phyloP scores from a whole-genome alignment of 2,113 vertebrate species.

The Chionis minor region DNA sequence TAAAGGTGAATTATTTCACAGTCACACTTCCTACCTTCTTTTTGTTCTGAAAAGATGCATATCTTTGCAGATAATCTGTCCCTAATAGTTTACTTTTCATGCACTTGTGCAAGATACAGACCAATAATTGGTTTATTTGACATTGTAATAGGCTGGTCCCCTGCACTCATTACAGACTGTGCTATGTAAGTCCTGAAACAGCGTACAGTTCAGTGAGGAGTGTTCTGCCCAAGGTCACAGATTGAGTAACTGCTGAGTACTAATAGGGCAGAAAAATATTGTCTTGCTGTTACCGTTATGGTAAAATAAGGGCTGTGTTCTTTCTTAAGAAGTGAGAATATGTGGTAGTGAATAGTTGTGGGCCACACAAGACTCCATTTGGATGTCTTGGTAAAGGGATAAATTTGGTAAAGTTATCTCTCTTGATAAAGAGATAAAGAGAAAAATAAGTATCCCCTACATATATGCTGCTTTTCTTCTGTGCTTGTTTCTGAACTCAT shows the following conservation, averaged over 20 bases:
- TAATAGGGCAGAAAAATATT: neutral
- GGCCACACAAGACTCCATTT: neutral
- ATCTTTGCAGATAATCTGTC: neutral
- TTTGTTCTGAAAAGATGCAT: neutral
- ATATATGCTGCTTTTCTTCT: fast-evolving
- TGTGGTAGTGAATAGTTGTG: neutral
- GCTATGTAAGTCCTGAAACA: neutral
- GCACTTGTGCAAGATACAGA: neutral
- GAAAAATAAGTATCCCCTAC: neutral
- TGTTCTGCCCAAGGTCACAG: neutral
- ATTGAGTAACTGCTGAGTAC: neutral
- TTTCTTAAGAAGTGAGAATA: neutral
- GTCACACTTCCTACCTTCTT: neutral
- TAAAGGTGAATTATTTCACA: neutral
- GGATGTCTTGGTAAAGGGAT: no score
- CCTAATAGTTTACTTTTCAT: neutral
- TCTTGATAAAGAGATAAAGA: neutral
- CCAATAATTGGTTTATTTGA: neutral
- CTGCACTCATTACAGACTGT: neutral
- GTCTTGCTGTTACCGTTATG: neutral
- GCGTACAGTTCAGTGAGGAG: neutral
- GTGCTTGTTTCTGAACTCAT: neutral
- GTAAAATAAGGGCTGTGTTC: neutral
- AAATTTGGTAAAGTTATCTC: no score
- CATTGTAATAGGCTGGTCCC: neutral